A percentile compares a stretch with the other conserved stretches of the same genome.
These are phyloP conservation scores for Machimus rusticus DNA, from an alignment of 2,888 invertebrate species.

Conservation along the genomic window DNA sequence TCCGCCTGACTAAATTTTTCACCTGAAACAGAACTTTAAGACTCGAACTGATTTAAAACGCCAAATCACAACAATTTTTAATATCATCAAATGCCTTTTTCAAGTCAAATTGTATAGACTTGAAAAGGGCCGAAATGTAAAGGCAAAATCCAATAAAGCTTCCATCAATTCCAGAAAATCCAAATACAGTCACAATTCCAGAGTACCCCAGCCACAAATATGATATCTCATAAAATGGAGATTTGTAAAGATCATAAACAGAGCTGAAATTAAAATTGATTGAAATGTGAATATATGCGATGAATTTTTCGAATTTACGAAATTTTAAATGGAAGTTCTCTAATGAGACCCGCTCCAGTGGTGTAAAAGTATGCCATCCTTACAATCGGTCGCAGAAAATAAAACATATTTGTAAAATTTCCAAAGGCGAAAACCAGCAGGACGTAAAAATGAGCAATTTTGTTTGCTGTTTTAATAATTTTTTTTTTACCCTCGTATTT, in stretches of 20 bases:
- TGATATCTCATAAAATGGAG: slow-evolving; percentile 26
- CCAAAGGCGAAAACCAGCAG: slow-evolving; percentile 20
- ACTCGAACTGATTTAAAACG: not conserved
- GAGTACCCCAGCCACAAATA: slow-evolving; percentile 36
- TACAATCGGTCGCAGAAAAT: slow-evolving; percentile 34
- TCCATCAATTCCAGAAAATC: slow-evolving; percentile 44
- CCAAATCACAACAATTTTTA: not conserved
- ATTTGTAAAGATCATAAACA: not conserved
- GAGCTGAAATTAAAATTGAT: slow-evolving; percentile 4
- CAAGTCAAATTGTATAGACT: slow-evolving; percentile 9
- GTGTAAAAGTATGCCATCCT: not conserved
- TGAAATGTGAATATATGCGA: not conserved
- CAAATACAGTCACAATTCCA: slow-evolving; percentile 41
- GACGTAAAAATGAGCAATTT: not conserved
- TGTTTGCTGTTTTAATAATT: not conserved
- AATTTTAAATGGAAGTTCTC: slow-evolving; percentile 39
- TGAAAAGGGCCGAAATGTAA: slow-evolving; percentile 36
- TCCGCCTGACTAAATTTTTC: not conserved
- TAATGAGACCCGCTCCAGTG: not conserved
- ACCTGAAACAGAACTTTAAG: not conserved
- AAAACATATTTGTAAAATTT: slow-evolving; percentile 35
- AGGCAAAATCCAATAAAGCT: slow-evolving; percentile 42
- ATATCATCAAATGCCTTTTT: not conserved
- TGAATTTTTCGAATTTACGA: not conserved
- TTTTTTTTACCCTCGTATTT: not conserved